These are phyloP conservation scores for Aselliscus stoliczkanus DNA, from an alignment of 2,797 vertebrate species.

Conservation along the genomic window DNA sequence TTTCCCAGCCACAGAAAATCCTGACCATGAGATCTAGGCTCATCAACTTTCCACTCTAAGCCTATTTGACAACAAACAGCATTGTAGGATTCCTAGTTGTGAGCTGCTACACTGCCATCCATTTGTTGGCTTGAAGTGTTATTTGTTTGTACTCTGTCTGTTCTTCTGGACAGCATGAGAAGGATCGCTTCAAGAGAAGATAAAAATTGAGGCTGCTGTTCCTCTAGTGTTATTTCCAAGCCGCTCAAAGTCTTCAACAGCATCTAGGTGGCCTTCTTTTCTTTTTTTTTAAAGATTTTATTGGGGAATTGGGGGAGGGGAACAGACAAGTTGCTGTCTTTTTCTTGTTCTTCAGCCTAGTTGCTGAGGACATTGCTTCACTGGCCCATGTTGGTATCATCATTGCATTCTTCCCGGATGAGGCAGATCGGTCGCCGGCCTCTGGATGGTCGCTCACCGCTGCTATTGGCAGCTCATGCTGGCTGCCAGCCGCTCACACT, in stretches of 20 bases:
- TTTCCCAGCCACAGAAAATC: slow-evolving; percentile 3
- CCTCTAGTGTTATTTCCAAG: slow-evolving; percentile 62
- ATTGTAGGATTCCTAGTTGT: not conserved
- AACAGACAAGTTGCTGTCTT: no score
- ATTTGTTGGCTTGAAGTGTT: slow-evolving; percentile 39
- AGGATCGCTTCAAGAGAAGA: slow-evolving; percentile 61
- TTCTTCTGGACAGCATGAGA: slow-evolving; percentile 69
- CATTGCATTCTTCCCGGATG: no score
- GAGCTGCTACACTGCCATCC: not conserved
- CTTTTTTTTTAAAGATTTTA: no score
- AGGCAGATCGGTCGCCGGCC: no score
- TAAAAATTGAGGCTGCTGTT: slow-evolving; percentile 61
- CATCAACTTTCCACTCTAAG: not conserved
- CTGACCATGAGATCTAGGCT: not conserved
- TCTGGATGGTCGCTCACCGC: no score
- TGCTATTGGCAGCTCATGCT: no score
- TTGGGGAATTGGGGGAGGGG: no score
- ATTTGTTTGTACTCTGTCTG: slow-evolving; percentile 47
- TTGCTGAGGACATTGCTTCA: no score
- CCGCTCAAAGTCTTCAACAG: slow-evolving; percentile 64
- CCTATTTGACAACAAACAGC: slow-evolving; percentile 23
- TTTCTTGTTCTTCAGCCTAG: no score
- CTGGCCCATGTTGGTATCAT: no score
- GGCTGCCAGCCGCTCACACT: no score
- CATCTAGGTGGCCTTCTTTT: slow-evolving; percentile 64